Evolutionary conservation across 92 coral and sea anemone species (phyloP).

Genomic region (Hydrozoanthus gracilis): DNA sequence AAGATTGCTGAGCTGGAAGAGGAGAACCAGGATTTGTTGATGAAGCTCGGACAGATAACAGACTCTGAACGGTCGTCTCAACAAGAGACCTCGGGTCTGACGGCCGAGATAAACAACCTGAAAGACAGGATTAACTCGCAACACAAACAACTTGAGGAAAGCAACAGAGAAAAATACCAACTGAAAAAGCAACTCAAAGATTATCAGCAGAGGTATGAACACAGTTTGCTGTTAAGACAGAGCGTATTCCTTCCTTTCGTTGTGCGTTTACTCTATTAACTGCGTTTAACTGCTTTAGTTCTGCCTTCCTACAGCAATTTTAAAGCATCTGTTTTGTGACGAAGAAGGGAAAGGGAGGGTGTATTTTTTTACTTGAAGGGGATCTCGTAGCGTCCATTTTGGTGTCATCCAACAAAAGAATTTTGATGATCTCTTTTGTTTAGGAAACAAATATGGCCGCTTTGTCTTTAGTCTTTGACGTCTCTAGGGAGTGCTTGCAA

Average conservation of each 20-base stretch:
- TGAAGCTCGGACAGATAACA: constrained; percentile 57
- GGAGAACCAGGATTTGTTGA: constrained; percentile 64
- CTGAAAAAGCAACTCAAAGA: constrained; percentile 60
- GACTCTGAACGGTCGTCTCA: constrained; percentile 54
- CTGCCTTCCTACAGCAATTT: no score
- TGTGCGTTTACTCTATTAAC: no score
- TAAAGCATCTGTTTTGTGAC: no score
- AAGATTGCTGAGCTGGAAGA: constrained; percentile 66
- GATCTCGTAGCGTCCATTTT: no score
- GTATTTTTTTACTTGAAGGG: no score
- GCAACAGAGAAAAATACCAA: constrained; percentile 54
- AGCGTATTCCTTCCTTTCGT: neutral
- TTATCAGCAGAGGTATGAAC: constrained; percentile 20
- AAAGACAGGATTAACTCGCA: constrained; percentile 50
- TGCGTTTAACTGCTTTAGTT: neutral
- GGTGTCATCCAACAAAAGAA: no score
- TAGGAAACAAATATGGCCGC: no score
- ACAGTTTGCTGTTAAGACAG: neutral
- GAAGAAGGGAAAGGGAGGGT: no score
- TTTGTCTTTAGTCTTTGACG: no score
- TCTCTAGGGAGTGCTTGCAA: no score
- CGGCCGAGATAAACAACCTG: constrained; percentile 54
- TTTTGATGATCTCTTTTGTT: no score
- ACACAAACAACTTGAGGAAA: constrained; percentile 56
- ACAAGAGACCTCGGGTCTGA: constrained; percentile 53